phyloP scores from a whole-genome alignment of 2,797 vertebrate species.

The Taenioides sp. region DNA sequence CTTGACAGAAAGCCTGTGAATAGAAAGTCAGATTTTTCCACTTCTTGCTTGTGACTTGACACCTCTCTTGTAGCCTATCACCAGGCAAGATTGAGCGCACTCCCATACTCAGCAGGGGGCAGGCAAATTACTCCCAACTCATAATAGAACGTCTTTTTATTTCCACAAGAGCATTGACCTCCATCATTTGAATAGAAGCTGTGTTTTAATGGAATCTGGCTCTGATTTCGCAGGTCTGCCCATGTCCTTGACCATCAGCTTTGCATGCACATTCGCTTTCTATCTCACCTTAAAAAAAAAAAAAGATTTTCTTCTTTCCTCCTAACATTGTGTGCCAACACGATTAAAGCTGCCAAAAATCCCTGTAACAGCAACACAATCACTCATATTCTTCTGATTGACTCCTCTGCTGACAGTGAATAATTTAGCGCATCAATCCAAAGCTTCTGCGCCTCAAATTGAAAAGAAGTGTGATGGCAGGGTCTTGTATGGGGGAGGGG shows the following conservation, averaged over 20 bases:
- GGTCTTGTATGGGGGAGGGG: constrained; percentile 35
- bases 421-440: constrained; percentile 41
- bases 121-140: constrained; percentile 51
- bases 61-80: constrained; percentile 33
- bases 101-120: constrained; percentile 41
- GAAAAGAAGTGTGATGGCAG: constrained; percentile 31
- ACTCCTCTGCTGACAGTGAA: constrained; percentile 36
- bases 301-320: constrained; percentile 10
- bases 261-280: constrained; percentile 58
- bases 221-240: constrained; percentile 44
- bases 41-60: constrained; percentile 22
- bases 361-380: constrained; percentile 50
- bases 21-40: constrained; percentile 19
- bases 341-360: constrained; percentile 50
- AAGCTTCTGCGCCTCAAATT: constrained; percentile 41
- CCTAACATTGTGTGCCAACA: constrained; percentile 35
- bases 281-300: constrained; percentile 20
- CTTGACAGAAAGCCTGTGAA: constrained; percentile 37
- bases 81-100: constrained; percentile 42
- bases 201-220: constrained; percentile 37
- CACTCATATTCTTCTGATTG: constrained; percentile 38
- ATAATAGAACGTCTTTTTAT: constrained; percentile 52
- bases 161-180: constrained; percentile 43
- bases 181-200: constrained; percentile 53
- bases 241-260: constrained; percentile 62